phyloP scores from a whole-genome alignment of 2,113 vertebrate genomes.

The Ranitomeya variabilis region DNA sequence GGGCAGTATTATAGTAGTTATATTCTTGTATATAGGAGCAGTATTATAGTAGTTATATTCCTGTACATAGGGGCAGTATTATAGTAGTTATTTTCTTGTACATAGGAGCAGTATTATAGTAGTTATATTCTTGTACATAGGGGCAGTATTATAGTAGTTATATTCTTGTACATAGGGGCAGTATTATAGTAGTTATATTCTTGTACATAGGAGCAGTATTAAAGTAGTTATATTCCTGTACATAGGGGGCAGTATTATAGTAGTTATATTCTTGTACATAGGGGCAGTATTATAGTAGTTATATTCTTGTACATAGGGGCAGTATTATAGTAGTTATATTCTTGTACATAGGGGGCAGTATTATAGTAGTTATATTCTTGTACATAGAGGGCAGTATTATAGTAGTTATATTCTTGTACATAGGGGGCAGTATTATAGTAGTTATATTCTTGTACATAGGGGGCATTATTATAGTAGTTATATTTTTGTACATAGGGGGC shows the following conservation, averaged over 20 bases:
- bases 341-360: too few relatives aligned
- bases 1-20: not conserved
- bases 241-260: not conserved
- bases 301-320: too few relatives aligned
- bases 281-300: not conserved
- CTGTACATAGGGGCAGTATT: too few relatives aligned
- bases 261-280: not conserved
- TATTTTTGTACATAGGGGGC: too few relatives aligned
- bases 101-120: not conserved
- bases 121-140: constrained; percentile 6
- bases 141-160: not conserved
- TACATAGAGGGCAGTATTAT: not conserved
- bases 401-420: constrained; percentile 13
- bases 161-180: too few relatives aligned
- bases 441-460: too few relatives aligned
- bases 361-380: not conserved
- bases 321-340: too few relatives aligned
- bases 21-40: too few relatives aligned
- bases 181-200: too few relatives aligned
- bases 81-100: not conserved
- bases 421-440: not conserved
- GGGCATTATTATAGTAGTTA: too few relatives aligned
- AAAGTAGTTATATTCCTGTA: not conserved
- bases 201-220: too few relatives aligned
- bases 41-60: too few relatives aligned